Evolutionary conservation across 2,888 invertebrate genomes (phyloP).

Genomic region (Dorcus hopei): DNA sequence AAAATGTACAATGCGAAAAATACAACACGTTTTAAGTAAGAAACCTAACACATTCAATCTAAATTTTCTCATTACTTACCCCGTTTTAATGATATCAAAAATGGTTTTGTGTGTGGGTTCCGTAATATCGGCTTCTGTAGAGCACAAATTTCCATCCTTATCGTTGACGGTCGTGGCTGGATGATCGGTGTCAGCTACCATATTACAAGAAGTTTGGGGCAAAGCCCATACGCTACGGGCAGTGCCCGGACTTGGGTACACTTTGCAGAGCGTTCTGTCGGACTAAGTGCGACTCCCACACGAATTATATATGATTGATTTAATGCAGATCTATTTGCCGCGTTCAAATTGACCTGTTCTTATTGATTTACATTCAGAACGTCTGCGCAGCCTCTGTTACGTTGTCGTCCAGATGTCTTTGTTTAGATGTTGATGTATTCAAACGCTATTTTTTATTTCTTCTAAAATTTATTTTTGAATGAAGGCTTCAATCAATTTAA

Average conservation of each 20-base stretch:
- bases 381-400: not conserved
- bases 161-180: slow-evolving; percentile 49
- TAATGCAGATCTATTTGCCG: not conserved
- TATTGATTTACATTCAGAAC: not conserved
- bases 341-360: not conserved
- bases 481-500: no score
- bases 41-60: no score
- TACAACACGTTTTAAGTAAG: no score
- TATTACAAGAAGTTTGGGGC: slow-evolving; percentile 75
- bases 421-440: not conserved
- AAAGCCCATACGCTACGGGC: slow-evolving; percentile 88
- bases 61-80: slow-evolving; percentile 53
- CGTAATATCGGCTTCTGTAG: slow-evolving; percentile 46
- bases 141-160: slow-evolving; percentile 50
- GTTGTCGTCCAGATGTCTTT: not conserved
- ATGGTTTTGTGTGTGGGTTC: slow-evolving; percentile 62
- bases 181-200: slow-evolving; percentile 68
- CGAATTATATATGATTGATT: slow-evolving; percentile 12
- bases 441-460: no score
- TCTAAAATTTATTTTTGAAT: no score
- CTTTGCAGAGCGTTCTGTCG: slow-evolving; percentile 52
- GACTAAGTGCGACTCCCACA: slow-evolving; percentile 15
- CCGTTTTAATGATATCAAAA: slow-evolving; percentile 82
- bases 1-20: no score
- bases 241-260: slow-evolving; percentile 83